phyloP scores from a whole-genome alignment of 2,888 invertebrate species.

The Synanthedon andrenaeformis region DNA sequence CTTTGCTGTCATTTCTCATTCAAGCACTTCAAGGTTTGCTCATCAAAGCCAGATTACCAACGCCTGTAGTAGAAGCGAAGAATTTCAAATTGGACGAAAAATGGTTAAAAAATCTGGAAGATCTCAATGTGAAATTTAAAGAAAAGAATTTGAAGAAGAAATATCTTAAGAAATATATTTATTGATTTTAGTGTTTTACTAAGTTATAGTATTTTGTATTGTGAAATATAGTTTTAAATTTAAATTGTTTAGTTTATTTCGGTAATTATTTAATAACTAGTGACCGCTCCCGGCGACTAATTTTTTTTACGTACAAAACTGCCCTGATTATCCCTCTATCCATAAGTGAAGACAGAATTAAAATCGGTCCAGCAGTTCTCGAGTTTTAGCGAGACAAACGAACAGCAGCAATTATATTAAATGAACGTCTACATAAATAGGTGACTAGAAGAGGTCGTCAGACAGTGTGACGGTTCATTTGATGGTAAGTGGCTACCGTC shows the following conservation, averaged over 20 bases:
- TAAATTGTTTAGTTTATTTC: too few relatives aligned
- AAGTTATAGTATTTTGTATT: not conserved
- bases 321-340: too few relatives aligned
- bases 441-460: too few relatives aligned
- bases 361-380: too few relatives aligned
- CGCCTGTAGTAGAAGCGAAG: slow-evolving; percentile 50
- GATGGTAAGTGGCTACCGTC: too few relatives aligned
- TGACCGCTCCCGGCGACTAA: too few relatives aligned
- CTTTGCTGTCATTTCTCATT: slow-evolving; percentile 53
- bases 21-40: slow-evolving; percentile 59
- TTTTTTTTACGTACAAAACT: too few relatives aligned
- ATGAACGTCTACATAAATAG: too few relatives aligned
- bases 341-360: too few relatives aligned
- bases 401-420: too few relatives aligned
- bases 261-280: too few relatives aligned
- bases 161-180: slow-evolving; percentile 27
- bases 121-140: slow-evolving; percentile 20
- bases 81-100: slow-evolving; percentile 28
- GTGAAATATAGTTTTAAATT: not conserved
- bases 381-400: too few relatives aligned
- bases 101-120: slow-evolving; percentile 36
- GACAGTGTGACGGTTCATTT: slow-evolving; percentile 3
- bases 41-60: slow-evolving; percentile 40
- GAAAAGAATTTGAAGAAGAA: slow-evolving; percentile 33
- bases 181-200: not conserved